A percentile compares a stretch with the other conserved stretches of the same genome.
These are phyloP conservation scores for Odobenus rosmarus DNA, from an alignment of 2,113 vertebrate species.

Conservation along the genomic window DNA sequence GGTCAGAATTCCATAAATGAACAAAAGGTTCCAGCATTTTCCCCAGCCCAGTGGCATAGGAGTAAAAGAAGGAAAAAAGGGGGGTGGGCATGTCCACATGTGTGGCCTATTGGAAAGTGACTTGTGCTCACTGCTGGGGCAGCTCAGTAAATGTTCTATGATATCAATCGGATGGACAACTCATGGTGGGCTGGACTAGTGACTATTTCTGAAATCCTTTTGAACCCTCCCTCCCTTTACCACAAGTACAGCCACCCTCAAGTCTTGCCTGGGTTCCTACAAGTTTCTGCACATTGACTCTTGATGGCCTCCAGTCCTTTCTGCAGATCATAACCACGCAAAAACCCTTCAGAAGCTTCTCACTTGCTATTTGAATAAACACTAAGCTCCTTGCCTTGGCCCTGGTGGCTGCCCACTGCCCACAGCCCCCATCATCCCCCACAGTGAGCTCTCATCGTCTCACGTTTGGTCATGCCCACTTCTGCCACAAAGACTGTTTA, in stretches of 20 bases:
- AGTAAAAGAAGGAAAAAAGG: not conserved
- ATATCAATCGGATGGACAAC: not conserved
- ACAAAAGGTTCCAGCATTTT: not conserved
- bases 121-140: not conserved
- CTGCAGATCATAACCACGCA: not conserved
- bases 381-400: not conserved
- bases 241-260: not conserved
- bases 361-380: not conserved
- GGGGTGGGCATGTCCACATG: not conserved
- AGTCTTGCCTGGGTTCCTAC: not conserved
- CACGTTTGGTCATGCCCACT: not conserved
- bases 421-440: not conserved
- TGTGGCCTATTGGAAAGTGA: not conserved
- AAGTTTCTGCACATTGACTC: not conserved
- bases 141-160: not conserved
- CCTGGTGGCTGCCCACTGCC: not conserved
- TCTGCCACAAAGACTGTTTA: not conserved
- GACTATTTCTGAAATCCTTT: not conserved
- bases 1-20: not conserved
- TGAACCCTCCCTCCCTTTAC: not conserved
- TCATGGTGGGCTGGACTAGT: not conserved
- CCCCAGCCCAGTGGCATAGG: not conserved
- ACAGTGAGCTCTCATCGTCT: not conserved
- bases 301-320: not conserved
- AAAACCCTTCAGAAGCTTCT: not conserved